Percentiles rank a stretch among this genome's conserved stretches.
phyloP scores from a whole-genome alignment of 2,113 vertebrate genomes.

The Ibidorhyncha struthersii region DNA sequence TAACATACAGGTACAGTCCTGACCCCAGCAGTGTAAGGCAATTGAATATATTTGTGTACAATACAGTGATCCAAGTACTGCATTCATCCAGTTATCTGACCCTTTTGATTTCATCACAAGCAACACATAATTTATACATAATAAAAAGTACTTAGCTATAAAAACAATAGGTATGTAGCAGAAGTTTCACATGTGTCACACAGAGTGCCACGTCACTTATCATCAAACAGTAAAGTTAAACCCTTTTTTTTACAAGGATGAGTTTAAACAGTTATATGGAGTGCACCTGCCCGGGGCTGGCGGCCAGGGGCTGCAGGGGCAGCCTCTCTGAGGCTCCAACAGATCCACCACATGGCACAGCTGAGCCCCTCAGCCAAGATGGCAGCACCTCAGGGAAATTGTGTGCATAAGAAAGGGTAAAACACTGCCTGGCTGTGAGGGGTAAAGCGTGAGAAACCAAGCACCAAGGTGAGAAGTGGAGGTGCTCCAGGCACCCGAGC shows the following conservation, averaged over 20 bases:
- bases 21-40: background rate
- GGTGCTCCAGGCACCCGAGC: background rate
- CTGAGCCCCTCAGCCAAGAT: background rate
- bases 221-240: background rate
- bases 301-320: rapidly evolving
- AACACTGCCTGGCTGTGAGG: background rate
- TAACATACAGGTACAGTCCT: background rate
- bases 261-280: background rate
- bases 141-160: background rate
- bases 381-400: background rate
- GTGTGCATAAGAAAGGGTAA: background rate
- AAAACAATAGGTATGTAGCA: background rate
- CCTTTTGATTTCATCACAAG: background rate
- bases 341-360: background rate
- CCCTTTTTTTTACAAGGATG: background rate
- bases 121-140: background rate
- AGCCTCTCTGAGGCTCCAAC: background rate
- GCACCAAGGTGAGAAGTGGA: background rate
- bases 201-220: background rate
- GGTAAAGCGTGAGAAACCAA: background rate
- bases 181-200: background rate
- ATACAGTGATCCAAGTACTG: background rate
- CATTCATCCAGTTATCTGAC: background rate
- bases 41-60: background rate
- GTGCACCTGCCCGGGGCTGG: background rate